These are phyloP conservation scores for Drosophila acutilabella DNA, from an alignment of 2,888 invertebrate genomes.

Conservation along the genomic window DNA sequence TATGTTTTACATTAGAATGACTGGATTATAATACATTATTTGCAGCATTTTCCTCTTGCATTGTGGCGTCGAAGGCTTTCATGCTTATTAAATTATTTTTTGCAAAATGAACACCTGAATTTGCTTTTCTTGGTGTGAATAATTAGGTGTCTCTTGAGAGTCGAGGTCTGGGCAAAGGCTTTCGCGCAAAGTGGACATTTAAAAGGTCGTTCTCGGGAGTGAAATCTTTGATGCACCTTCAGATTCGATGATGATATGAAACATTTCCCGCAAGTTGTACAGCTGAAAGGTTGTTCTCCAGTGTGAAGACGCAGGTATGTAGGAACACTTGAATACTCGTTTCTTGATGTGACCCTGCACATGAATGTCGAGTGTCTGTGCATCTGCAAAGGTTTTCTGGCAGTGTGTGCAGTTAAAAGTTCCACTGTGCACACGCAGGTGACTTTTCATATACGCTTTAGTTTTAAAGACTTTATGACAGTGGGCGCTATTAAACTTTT, in stretches of 20 bases:
- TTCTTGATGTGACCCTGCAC: too few relatives aligned
- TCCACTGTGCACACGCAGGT: neutral
- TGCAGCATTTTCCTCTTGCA: neutral
- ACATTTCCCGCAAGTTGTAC: neutral
- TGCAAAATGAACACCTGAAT: neutral
- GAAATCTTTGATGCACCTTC: neutral
- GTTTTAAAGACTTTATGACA: neutral
- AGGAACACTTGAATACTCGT: too few relatives aligned
- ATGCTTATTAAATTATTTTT: constrained; percentile 18
- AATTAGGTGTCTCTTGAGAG: neutral
- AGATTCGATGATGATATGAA: neutral
- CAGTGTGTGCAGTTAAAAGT: neutral
- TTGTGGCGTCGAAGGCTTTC: too few relatives aligned
- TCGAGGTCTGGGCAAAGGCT: neutral
- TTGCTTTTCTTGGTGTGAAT: neutral
- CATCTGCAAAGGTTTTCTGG: neutral
- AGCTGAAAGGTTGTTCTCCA: neutral
- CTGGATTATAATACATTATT: too few relatives aligned
- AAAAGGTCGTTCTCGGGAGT: neutral
- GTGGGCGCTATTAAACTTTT: neutral
- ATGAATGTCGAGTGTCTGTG: neutral
- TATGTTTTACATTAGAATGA: too few relatives aligned
- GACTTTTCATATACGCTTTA: neutral
- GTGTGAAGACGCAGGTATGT: neutral
- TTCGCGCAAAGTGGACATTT: neutral